A percentile compares a stretch with the other conserved stretches of the same genome.
phyloP scores from a whole-genome alignment of 30 jellyfish, hydroid and myxozoan species.

The Aurelia aurita complex sp. Pacific region DNA sequence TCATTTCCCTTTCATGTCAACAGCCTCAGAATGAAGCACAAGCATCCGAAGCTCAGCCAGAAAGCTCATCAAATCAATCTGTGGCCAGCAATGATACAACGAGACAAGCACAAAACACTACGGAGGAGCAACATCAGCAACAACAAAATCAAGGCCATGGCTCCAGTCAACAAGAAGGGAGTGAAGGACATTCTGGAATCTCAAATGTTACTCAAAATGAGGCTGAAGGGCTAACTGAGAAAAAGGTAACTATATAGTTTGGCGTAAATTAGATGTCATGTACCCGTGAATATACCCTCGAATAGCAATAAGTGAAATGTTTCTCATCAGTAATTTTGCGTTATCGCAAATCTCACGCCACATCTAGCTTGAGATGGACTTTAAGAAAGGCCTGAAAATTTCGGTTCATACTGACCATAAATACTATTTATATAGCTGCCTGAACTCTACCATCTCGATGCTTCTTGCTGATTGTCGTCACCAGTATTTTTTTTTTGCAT shows the following conservation, averaged over 20 bases:
- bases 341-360: too few relatives aligned
- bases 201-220: conserved; percentile 30
- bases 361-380: too few relatives aligned
- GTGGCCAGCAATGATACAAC: neutral
- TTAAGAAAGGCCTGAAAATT: too few relatives aligned
- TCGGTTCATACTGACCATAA: too few relatives aligned
- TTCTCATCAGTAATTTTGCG: too few relatives aligned
- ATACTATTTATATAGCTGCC: too few relatives aligned
- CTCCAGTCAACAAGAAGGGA: conserved; percentile 47
- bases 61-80: conserved; percentile 2
- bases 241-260: neutral
- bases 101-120: conserved; percentile 21
- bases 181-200: conserved; percentile 56
- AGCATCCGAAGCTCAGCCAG: conserved; percentile 44
- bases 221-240: neutral
- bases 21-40: conserved; percentile 15
- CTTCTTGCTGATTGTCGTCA: too few relatives aligned
- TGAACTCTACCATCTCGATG: too few relatives aligned
- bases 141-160: conserved; percentile 44
- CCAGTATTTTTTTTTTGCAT: too few relatives aligned
- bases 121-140: conserved; percentile 53
- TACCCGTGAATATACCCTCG: too few relatives aligned
- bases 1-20: neutral
- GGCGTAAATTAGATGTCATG: too few relatives aligned
- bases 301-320: too few relatives aligned